Evolutionary conservation across 2,888 invertebrate species (phyloP), one percentile per base, ranked within the genome.

Genomic region (Hypena proboscidalis): DNA sequence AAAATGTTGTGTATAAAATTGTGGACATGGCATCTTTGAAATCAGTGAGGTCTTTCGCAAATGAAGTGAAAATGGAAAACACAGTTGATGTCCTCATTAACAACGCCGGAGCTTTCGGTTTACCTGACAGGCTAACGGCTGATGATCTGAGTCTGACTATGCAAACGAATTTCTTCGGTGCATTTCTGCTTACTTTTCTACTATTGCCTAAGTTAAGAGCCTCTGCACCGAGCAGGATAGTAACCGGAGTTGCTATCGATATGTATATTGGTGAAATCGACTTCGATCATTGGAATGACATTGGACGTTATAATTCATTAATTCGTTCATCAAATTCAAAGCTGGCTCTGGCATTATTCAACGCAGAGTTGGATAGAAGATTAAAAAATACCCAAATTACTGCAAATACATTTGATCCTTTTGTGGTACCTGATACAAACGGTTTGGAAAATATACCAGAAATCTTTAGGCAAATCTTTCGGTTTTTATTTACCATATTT

Each of bases 141-240:
- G 94, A 95, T 56, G 94, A 94, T 0, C 77, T 95, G 15, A 94
- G 94, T 54, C 72, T 91, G 1, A 92, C 92, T 1, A 93, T 95
- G 92, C 95, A 94, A 69, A 92, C 94, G 32, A 95, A 95, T 72
- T 93, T 95, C 70, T 94, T 95, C 65, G 95, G 95, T 4, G 92
- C 93, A 0, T 96, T 96, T 71, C 81, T 96, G 23, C 86, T 96
- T 21, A 95, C 95, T 0, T 94, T 93, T 74, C 85, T 96, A 45
- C 83, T 96, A 42, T 72, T 89, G 53, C 89, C 89, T 45, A 54
- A 87, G 58, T 65, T 95, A 9, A 93, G 91, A 74, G 58, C 69
- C 1, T 92, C 92, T 1, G 80, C 90, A 0, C 92, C 92, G 1
- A 93, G 94, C 48, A 85, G 94, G 50, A 92, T 95, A 15, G 80